Evolutionary conservation across 1,140 invertebrate species (phyloP).

Genomic region (Globodera ellingtonae): DNA sequence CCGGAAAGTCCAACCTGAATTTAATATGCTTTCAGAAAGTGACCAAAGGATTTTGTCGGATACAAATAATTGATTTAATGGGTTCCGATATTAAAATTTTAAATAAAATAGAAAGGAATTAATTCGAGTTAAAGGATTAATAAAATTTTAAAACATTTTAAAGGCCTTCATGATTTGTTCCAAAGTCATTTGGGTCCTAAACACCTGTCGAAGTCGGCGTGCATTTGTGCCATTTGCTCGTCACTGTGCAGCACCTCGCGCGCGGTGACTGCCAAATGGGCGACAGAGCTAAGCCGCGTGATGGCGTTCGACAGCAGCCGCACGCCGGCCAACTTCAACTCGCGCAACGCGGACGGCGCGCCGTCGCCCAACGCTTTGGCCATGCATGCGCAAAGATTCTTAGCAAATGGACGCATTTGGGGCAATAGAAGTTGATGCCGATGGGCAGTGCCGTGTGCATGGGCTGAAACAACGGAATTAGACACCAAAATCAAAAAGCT

Average conservation of each 20-base stretch:
- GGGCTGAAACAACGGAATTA: constrained; percentile 27
- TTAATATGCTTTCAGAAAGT: constrained; percentile 7
- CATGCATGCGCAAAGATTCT: constrained; percentile 73
- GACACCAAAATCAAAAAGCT: background rate
- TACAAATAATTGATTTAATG: too few species aligned
- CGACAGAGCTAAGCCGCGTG: constrained; percentile 93
- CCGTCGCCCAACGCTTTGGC: constrained; percentile 80
- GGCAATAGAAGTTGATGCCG: background rate
- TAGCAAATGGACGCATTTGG: constrained; percentile 30
- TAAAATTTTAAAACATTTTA: too few species aligned
- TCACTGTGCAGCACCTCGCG: constrained; percentile 92
- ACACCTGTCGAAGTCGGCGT: constrained; percentile 91
- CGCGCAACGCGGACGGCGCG: constrained; percentile 80
- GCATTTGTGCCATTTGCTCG: constrained; percentile 93
- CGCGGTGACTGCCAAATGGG: constrained; percentile 93
- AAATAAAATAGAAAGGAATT: too few species aligned
- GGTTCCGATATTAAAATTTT: too few species aligned
- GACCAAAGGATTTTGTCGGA: constrained; percentile 15
- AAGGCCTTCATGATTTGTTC: too few species aligned
- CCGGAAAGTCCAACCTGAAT: constrained; percentile 50
- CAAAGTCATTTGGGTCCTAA: constrained; percentile 60
- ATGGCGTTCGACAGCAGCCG: constrained; percentile 91
- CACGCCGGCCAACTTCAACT: constrained; percentile 79
- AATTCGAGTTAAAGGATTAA: too few species aligned
- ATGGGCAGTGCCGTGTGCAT: background rate